Evolutionary conservation across 2,113 vertebrate species (phyloP), one percentile per base, ranked within the genome.

Genomic region (Thymallus thymallus): DNA sequence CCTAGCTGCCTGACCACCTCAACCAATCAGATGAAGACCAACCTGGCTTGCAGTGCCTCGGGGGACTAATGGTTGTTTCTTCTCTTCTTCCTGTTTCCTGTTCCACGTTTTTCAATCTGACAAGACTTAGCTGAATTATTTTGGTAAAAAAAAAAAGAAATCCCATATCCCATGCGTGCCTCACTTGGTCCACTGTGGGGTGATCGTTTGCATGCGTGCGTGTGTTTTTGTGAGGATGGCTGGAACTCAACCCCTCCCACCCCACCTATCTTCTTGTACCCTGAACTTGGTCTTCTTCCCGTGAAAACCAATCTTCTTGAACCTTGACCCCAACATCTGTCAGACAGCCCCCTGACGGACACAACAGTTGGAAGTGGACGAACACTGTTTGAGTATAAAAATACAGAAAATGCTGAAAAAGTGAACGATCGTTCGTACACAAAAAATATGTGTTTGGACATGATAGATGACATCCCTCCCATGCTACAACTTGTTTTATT

Each of bases 41-140:
- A 41, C 92, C 91, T 89, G 84, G 93, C 94, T 93, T 91, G 93
- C 88, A 88, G 94, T 95, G 95, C 95, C 90, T 94, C 89, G 89
- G 9, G 35, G 35, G 81, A 94, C 91, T 90, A 79, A 76, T 81
- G 32, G 32, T 72, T 64, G 5, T 74, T 61, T 70, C 48, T 77
- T 91, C 91, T 91, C 84, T 74, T 78, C 75, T 82, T 77, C 85
- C 81, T 77, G 86, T 84, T 83, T 87, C 81, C 83, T 88, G 83
- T 89, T 76, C 90, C 90, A 83, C 73, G 76, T 86, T 90, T 80
- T 80, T 80, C 75, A 88, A 89, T 85, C 80, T 79, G 77, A 80
- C 83, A 58, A 75, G 81, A 82, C 70, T 51, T 75, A 79, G 76
- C 77, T 76, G 76, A 76, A 76, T 85, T 87, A 80, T 84, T 90